phyloP scores from a whole-genome alignment of 2,888 invertebrate species.

The Polymixis lichenea region DNA sequence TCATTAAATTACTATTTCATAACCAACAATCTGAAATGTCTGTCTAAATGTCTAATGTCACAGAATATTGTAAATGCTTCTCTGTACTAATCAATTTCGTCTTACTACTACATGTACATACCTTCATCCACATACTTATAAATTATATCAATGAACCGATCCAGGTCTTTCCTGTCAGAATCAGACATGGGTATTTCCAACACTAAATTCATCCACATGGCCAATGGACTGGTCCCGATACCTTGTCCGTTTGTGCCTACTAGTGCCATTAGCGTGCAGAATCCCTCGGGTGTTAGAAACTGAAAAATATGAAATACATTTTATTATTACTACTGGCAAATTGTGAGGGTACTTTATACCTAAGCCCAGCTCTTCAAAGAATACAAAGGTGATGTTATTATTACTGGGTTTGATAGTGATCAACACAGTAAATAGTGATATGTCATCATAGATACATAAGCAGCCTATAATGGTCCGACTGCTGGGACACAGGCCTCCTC shows the following conservation, averaged over 20 bases:
- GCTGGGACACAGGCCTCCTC: too few relatives aligned
- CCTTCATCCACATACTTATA: conserved; percentile 96
- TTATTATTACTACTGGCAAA: background rate
- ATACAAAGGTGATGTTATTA: too few relatives aligned
- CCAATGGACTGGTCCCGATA: conserved; percentile 97
- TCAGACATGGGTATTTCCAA: conserved; percentile 92
- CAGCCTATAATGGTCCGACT: too few relatives aligned
- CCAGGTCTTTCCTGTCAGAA: conserved; percentile 92
- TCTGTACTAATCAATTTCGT: background rate
- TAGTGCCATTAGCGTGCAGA: conserved; percentile 92
- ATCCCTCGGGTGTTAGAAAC: conserved; percentile 95
- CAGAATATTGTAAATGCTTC: too few relatives aligned
- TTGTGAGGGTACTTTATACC: too few relatives aligned
- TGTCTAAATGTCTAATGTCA: too few relatives aligned
- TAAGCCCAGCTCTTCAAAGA: too few relatives aligned
- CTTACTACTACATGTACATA: conserved; percentile 83
- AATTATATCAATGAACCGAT: conserved; percentile 94
- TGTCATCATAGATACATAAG: too few relatives aligned
- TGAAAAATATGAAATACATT: conserved; percentile 62
- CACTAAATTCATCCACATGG: conserved; percentile 96
- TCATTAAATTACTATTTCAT: too few relatives aligned
- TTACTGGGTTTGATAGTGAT: too few relatives aligned
- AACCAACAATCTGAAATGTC: too few relatives aligned
- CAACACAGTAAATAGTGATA: too few relatives aligned
- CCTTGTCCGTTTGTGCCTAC: conserved; percentile 98